phyloP scores from a whole-genome alignment of 2,797 vertebrate species.

The Pyrrhura leucotis region DNA sequence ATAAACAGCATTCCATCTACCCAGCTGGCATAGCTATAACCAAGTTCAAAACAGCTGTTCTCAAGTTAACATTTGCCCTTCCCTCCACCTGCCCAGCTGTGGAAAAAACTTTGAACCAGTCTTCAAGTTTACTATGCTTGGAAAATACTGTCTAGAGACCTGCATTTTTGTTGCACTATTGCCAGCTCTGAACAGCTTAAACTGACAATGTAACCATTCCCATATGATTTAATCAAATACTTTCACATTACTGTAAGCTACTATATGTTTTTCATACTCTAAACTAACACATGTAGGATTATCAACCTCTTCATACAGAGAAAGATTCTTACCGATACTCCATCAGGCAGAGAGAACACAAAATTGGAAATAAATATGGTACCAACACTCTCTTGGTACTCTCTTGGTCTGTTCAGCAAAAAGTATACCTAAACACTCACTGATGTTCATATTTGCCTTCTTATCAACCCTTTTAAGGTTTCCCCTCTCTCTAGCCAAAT shows the following conservation, averaged over 20 bases:
- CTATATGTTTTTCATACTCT: neutral
- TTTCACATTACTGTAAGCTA: neutral
- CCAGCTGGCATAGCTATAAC: neutral
- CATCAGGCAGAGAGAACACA: neutral
- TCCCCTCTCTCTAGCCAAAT: fast-evolving
- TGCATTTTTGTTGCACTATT: neutral
- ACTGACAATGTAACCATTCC: neutral
- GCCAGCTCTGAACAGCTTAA: neutral
- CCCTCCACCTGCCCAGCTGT: neutral
- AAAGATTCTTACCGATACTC: neutral
- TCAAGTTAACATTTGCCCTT: neutral
- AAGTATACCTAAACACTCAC: neutral
- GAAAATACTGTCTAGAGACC: neutral
- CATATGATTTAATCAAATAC: neutral
- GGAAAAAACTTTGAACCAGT: neutral
- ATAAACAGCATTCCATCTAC: neutral
- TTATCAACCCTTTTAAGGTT: neutral
- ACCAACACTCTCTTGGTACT: neutral
- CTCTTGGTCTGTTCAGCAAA: neutral
- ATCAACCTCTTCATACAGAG: neutral
- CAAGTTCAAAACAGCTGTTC: neutral
- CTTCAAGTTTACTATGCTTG: neutral
- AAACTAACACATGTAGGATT: neutral
- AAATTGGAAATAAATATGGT: neutral
- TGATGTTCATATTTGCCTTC: neutral